These are phyloP conservation scores for Pantherophis alleghaniensis DNA, from an alignment of 2,797 vertebrate species.

Conservation along the genomic window DNA sequence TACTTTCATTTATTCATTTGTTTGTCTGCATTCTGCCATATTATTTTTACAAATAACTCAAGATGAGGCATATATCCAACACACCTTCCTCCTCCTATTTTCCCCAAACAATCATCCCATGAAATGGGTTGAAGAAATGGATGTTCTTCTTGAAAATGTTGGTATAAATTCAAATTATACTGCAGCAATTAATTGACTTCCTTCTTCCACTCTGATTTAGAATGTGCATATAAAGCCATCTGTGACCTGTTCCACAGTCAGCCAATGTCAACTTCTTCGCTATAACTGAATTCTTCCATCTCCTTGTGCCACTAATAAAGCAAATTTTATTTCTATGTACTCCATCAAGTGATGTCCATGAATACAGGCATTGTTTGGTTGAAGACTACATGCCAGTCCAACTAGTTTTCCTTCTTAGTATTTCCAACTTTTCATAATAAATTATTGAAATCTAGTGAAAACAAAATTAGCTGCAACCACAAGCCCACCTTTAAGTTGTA, in stretches of 20 bases:
- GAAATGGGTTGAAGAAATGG: background rate
- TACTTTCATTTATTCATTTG: background rate
- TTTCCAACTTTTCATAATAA: background rate
- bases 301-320: background rate
- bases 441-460: conserved; percentile 4
- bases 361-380: background rate
- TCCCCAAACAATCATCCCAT: background rate
- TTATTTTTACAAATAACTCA: background rate
- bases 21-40: background rate
- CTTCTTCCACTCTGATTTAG: background rate
- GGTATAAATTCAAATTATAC: background rate
- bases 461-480: background rate
- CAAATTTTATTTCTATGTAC: background rate
- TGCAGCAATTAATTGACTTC: background rate
- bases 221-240: background rate
- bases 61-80: background rate
- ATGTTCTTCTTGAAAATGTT: background rate
- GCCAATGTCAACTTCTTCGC: background rate
- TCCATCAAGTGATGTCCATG: background rate
- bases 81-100: background rate
- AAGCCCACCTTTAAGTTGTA: conserved; percentile 13
- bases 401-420: background rate
- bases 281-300: background rate
- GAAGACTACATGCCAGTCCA: background rate
- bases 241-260: background rate